A percentile compares a stretch with the other conserved stretches of the same genome.
Conservation (phyloP, 2,797 vertebrate genomes). For the Darevskia nairensis region DNA sequence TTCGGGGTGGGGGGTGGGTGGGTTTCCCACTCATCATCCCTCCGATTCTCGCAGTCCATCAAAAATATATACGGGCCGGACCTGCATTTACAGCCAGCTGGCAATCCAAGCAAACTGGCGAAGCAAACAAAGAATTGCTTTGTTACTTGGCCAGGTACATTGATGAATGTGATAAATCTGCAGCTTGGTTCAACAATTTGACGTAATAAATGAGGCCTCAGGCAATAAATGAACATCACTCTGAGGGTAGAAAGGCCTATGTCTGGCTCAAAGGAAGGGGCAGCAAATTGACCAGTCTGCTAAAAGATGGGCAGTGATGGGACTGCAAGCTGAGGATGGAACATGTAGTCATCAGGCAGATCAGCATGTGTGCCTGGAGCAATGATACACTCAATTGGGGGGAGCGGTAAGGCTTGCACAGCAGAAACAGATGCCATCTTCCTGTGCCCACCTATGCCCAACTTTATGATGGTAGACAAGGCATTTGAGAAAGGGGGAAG, state of each 20-base stretch:
- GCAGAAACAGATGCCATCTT: background rate
- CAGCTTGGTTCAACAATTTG: background rate
- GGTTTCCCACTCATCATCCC: no score
- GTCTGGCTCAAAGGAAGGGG: background rate
- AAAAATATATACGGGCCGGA: background rate
- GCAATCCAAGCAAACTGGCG: background rate
- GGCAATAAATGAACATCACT: background rate
- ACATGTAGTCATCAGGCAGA: background rate
- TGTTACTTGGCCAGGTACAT: background rate
- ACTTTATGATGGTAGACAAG: no score
- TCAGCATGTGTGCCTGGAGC: background rate
- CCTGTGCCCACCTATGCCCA: no score
- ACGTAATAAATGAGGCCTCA: background rate
- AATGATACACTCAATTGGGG: background rate
- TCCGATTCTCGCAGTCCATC: background rate
- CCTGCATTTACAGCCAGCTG: background rate
- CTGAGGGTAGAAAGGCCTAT: background rate
- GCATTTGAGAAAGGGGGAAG: background rate
- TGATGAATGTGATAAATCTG: background rate
- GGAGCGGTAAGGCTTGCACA: no score
- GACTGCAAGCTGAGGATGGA: background rate
- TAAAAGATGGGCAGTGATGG: background rate
- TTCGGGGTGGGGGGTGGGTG: background rate
- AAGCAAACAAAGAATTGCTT: background rate
- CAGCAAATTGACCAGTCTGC: background rate